Percentiles rank a stretch among this genome's conserved stretches.
Conservation (phyloP, 2,113 vertebrate genomes). For the Gymnarchus niloticus region DNA sequence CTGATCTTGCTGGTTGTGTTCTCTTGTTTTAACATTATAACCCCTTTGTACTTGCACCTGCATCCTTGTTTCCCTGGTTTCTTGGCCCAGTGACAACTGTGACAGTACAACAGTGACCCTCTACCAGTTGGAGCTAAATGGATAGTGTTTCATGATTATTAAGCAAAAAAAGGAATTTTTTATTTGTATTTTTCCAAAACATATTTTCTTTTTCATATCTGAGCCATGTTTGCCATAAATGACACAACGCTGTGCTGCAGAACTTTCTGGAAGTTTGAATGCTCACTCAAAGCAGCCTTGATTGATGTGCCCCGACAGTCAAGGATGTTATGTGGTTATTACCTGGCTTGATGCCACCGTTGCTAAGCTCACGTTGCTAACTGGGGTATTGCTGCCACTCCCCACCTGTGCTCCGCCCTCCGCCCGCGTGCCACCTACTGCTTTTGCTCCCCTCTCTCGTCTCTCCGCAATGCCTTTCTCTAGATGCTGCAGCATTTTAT, state of each 20-base stretch:
- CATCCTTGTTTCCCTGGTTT: too few species aligned
- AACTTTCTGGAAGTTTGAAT: conserved; percentile 36
- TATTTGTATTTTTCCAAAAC: too few species aligned
- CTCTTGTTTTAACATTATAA: too few species aligned
- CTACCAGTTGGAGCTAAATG: too few species aligned
- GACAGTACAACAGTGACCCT: too few species aligned
- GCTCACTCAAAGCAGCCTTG: conserved; percentile 39
- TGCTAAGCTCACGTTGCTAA: neutral
- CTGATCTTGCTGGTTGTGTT: too few species aligned
- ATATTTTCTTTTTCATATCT: too few species aligned
- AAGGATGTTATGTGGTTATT: conserved; percentile 46
- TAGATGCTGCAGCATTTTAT: conserved; percentile 31
- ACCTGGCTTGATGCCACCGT: conserved; percentile 34
- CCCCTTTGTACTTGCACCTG: too few species aligned
- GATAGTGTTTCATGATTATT: too few species aligned
- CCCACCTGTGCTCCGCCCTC: conserved; percentile 17
- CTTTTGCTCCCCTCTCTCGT: conserved; percentile 27
- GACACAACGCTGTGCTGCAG: neutral
- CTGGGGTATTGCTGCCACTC: conserved; percentile 17
- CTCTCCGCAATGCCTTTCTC: conserved; percentile 17
- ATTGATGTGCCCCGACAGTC: conserved; percentile 42
- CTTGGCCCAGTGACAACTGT: too few species aligned
- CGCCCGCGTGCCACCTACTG: conserved; percentile 21
- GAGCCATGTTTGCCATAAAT: neutral
- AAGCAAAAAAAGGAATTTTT: neutral